phyloP scores from a whole-genome alignment of 2,888 invertebrate species.

The Tachina lurida region DNA sequence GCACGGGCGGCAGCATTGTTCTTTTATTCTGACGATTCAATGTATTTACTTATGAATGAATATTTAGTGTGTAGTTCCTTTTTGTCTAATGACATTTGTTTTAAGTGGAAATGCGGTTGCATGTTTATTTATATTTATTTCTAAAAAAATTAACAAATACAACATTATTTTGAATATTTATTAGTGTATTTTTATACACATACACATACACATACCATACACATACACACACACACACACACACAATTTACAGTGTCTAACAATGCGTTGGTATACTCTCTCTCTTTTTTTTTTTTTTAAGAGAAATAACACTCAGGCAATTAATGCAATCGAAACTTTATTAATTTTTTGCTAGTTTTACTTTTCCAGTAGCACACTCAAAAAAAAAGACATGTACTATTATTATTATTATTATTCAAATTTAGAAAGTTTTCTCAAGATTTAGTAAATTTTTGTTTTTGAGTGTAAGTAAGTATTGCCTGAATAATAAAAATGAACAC shows the following conservation, averaged over 20 bases:
- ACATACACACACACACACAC: background rate
- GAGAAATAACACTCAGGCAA: too few species aligned
- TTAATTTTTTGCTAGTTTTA: too few species aligned
- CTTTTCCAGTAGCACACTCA: too few species aligned
- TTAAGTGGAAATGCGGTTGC: slow-evolving; percentile 63
- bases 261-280: too few species aligned
- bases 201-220: background rate
- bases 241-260: background rate
- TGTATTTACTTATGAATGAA: background rate
- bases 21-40: slow-evolving; percentile 57
- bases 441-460: too few species aligned
- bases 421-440: too few species aligned
- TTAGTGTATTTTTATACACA: background rate
- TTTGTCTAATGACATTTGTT: slow-evolving; percentile 74
- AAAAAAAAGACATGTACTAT: too few species aligned
- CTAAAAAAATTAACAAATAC: slow-evolving; percentile 3
- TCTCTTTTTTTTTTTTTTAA: too few species aligned
- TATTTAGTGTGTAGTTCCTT: slow-evolving; percentile 25
- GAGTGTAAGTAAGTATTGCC: too few species aligned
- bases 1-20: slow-evolving; percentile 62
- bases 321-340: too few species aligned
- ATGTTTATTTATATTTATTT: slow-evolving; percentile 34
- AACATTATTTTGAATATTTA: slow-evolving; percentile 26
- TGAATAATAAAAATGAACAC: too few species aligned
- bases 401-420: too few species aligned